These are phyloP conservation scores for Cephalophus harveyi DNA, from an alignment of 2,113 vertebrate species.

Conservation along the genomic window DNA sequence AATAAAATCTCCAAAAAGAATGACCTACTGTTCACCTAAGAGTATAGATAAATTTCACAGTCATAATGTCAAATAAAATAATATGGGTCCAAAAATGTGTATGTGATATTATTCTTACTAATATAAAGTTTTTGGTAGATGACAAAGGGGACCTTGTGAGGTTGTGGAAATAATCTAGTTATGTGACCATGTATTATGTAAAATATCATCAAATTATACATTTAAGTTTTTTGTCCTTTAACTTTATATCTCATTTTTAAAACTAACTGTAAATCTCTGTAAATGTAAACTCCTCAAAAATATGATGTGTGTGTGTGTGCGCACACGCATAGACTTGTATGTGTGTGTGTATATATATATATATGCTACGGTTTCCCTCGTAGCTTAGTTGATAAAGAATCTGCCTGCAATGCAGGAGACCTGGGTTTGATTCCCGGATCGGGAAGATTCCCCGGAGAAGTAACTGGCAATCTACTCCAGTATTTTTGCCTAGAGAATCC, in stretches of 20 bases:
- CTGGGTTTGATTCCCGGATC: too few species aligned
- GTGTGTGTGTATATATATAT: too few species aligned
- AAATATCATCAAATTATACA: background rate
- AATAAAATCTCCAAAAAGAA: background rate
- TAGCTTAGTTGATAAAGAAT: too few species aligned
- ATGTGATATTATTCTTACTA: background rate
- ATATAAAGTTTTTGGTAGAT: background rate
- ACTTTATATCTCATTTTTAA: background rate
- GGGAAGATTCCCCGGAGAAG: too few species aligned
- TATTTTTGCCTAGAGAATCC: too few species aligned
- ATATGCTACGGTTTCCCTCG: too few species aligned
- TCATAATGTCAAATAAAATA: background rate
- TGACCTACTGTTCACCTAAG: background rate
- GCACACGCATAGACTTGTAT: background rate
- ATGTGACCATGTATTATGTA: background rate
- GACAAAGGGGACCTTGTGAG: background rate
- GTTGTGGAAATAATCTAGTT: background rate
- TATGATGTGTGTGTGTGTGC: background rate
- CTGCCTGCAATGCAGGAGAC: too few species aligned
- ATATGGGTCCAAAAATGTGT: background rate
- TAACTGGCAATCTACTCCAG: too few species aligned
- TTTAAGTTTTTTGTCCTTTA: background rate
- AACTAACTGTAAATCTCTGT: background rate
- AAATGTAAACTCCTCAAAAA: background rate
- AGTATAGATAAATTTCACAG: background rate